Percentiles rank a stretch among this genome's conserved stretches.
These are phyloP conservation scores for Hemicentrotus pulcherrimus DNA, from an alignment of 35 echinoderm and acorn worm species.

Conservation along the genomic window DNA sequence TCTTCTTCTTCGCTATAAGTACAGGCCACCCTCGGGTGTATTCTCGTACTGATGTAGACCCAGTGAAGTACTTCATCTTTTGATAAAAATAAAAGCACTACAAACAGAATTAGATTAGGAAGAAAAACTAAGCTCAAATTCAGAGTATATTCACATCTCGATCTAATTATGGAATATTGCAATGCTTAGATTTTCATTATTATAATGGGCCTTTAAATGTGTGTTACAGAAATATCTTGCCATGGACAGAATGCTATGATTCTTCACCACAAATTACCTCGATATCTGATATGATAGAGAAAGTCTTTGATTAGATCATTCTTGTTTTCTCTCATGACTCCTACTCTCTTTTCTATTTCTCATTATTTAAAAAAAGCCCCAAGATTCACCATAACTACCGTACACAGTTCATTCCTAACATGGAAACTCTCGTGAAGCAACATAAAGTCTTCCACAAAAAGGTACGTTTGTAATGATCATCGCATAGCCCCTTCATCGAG, in stretches of 20 bases:
- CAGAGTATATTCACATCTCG: background rate
- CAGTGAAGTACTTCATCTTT: background rate
- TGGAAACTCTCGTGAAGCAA: conserved; percentile 30
- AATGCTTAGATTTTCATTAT: background rate
- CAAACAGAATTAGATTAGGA: background rate
- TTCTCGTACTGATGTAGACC: no score
- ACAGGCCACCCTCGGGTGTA: no score
- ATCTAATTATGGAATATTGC: background rate
- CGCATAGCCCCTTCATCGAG: background rate
- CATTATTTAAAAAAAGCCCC: background rate
- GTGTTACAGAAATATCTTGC: background rate
- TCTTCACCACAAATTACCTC: no score
- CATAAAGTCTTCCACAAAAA: conserved; percentile 37
- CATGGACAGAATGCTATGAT: no score
- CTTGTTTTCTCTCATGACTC: no score
- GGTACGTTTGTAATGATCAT: background rate
- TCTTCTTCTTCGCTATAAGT: no score
- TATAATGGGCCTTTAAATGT: background rate
- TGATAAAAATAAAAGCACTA: background rate
- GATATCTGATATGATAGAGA: no score
- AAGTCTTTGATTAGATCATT: no score
- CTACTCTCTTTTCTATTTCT: background rate
- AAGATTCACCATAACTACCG: conserved; percentile 75
- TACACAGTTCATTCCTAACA: conserved; percentile 78
- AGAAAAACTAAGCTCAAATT: background rate